phyloP scores from a whole-genome alignment of 92 coral and sea anemone genomes.

The Parazoanthus darwini region DNA sequence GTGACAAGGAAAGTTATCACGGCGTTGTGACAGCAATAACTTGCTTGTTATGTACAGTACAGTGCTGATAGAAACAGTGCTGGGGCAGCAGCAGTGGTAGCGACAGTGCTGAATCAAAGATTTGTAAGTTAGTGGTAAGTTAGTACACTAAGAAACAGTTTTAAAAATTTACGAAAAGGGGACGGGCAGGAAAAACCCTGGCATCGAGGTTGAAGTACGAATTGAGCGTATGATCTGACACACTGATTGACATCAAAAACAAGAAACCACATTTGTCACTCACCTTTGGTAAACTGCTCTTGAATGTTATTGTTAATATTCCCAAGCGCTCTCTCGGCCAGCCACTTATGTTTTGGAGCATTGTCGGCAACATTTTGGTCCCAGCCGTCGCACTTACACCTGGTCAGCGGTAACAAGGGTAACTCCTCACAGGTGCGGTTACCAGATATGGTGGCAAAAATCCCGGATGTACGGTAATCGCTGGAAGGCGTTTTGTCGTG shows the following conservation, averaged over 20 bases:
- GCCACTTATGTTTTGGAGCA: conserved; percentile 52
- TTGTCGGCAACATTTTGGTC: conserved; percentile 50
- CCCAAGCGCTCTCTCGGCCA: conserved; percentile 65
- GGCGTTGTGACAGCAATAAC: no score
- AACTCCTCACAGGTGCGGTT: conserved; percentile 57
- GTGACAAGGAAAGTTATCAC: no score
- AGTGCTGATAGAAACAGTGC: no score
- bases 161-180: no score
- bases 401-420: conserved; percentile 57
- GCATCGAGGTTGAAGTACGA: no score
- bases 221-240: neutral
- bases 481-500: conserved; percentile 50
- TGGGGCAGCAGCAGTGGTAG: no score
- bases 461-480: conserved; percentile 48
- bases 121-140: no score
- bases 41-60: no score
- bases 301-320: conserved; percentile 56
- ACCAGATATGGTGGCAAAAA: conserved; percentile 37
- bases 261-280: conserved; percentile 6
- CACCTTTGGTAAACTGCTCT: conserved; percentile 59
- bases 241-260: neutral
- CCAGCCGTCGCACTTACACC: conserved; percentile 69
- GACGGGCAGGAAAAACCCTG: no score
- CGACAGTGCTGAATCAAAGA: no score
- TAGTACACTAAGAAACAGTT: no score